phyloP scores from a whole-genome alignment of 2,888 invertebrate genomes.

The Homarus gammarus region DNA sequence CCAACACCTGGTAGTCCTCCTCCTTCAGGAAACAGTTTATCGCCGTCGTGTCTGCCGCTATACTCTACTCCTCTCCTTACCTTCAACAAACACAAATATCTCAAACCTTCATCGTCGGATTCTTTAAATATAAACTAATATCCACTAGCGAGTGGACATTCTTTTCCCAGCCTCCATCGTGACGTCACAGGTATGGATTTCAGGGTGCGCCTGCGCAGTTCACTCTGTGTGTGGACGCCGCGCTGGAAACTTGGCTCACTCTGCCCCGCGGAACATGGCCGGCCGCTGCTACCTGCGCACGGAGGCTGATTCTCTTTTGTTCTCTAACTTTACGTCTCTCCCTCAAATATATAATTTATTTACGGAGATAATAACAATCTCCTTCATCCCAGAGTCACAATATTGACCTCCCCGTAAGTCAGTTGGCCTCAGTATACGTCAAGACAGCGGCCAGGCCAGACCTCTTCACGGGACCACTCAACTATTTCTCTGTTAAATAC shows the following conservation, averaged over 20 bases:
- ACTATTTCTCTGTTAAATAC: too few relatives aligned
- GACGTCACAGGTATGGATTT: slow-evolving; percentile 72
- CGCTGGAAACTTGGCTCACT: slow-evolving; percentile 46
- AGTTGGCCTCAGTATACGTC: too few relatives aligned
- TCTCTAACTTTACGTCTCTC: too few relatives aligned
- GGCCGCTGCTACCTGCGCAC: slow-evolving; percentile 18
- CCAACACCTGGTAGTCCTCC: background rate
- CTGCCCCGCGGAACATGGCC: slow-evolving; percentile 50
- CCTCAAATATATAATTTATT: too few relatives aligned
- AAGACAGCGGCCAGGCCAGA: too few relatives aligned
- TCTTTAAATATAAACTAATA: background rate
- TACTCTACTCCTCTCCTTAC: background rate
- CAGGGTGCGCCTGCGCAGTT: slow-evolving; percentile 52
- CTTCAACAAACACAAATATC: background rate
- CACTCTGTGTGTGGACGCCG: slow-evolving; percentile 39
- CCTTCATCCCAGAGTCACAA: too few relatives aligned
- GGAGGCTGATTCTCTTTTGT: background rate
- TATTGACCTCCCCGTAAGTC: too few relatives aligned
- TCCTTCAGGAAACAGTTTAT: background rate
- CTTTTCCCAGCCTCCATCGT: slow-evolving; percentile 57
- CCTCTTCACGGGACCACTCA: too few relatives aligned
- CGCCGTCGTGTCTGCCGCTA: background rate
- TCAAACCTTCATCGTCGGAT: background rate
- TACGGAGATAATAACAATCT: too few relatives aligned
- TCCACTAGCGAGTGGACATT: slow-evolving; percentile 15